Evolutionary conservation across 2,797 vertebrate species (phyloP), one percentile per base, ranked within the genome.

Genomic region (Pseudochirops corinnae): DNA sequence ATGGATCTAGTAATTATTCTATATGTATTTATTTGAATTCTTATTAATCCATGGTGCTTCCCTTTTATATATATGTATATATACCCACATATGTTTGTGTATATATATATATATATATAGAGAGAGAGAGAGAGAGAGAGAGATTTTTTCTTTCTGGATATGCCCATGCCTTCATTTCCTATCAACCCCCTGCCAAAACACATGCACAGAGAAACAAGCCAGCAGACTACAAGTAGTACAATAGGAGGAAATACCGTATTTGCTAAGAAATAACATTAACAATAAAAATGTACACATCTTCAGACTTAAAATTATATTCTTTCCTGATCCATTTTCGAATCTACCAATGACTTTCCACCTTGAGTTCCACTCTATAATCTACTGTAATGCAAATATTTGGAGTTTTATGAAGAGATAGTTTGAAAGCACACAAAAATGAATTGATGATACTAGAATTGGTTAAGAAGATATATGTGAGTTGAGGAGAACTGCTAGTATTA

Each of bases 351-450:
- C 55, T 60, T 56, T 74, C 21, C 91, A 57, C 58, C 92, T 91
- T 95, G 33, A 92, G 94, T 53, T 14, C 11, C 5, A 95, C 55
- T 56, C 31, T 91, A 82, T 90, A 55, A 95, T 94, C 58, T 60
- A 74, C 93, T 56, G 62, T 58, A 94, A 26, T 1, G 5, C 52
- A 95, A 97, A 93, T 31, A 57, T 29, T 87, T 91, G 24, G 93
- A 39, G 28, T 52, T 90, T 92, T 93, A 24, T 33, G 53, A 90
- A 92, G 21, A 91, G 50, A 92, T 53, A 67, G 92, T 60, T 60
- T 94, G 93, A 94, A 82, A 93, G 92, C 39, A 90, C 58, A 92
- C 0, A 31, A 97, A 97, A 97, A 90, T 96, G 93, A 97, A 95
- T 18, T 56, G 94, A 97, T 94, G 93, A 93, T 95, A 60, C 92